Evolutionary conservation across 2,113 vertebrate species (phyloP), one percentile per base, ranked within the genome.

Genomic region (Rutilus rutilus): DNA sequence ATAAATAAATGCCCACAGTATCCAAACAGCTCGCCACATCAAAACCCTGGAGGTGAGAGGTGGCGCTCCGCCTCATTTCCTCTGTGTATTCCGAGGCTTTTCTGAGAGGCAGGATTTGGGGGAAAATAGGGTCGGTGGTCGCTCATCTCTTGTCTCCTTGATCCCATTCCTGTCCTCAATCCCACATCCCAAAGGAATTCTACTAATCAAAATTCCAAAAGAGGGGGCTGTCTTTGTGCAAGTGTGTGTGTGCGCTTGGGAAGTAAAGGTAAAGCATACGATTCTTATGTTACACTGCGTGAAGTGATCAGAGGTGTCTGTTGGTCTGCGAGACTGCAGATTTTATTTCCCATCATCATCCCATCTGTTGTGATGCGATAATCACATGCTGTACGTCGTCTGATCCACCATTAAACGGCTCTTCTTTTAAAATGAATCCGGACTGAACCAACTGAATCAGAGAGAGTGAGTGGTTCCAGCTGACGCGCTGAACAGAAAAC

Each of bases 141-240:
- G 76, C 42, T 69, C 62, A 52, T 82, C 79, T 69, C 62, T 82
- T 67, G 79, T 82, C 79, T 82, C 27, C 62, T 82, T 82, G 62
- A 79, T 85, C 73, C 84, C 75, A 52, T 78, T 85, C 47, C 79
- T 82, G 79, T 69, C 79, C 79, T 82, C 79, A 50, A 82, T 82
- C 79, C 79, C 62, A 50, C 76, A 39, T 60, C 84, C 47, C 84
- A 5, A 25, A 78, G 75, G 84, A 69, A 85, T 85, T 69, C 60
- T 67, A 17, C 84, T 59, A 85, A 85, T 85, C 75, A 78, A 67
- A 64, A 78, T 85, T 85, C 75, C 60, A 65, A 64, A 79, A 65
- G 79, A 82, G 79, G 42, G 42, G 62, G 60, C 64, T 62, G 23
- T 17, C 15, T 47, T 4, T 65, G n/a, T 64, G 60, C 1, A 25